Base-by-base conservation (phyloP, 2,113 vertebrate species). In the Gulo gulo region DNA sequence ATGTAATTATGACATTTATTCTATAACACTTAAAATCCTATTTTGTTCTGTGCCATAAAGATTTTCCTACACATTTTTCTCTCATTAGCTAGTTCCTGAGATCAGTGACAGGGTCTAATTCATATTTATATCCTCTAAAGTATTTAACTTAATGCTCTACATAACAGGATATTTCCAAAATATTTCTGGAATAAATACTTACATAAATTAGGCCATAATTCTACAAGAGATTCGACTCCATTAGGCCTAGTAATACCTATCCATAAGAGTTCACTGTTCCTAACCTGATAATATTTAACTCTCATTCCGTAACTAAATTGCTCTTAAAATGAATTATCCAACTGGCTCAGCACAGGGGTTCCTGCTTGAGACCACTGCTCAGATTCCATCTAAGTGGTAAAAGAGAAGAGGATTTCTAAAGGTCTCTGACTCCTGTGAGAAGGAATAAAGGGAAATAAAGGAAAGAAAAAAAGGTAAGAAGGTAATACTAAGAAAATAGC, bases 101-200 rank as follows among this genome's bases (percentile, higher is more conserved):
- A 88, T 55, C 21, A 42, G 39, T 7, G 9, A 50, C 50, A 81
- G 11, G 39, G 65, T 61, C 20, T n/a, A 67, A 87, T 82, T 82
- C 61, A 45, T 26, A 45, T 61, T 59, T 90, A 20, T 61, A 73
- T 39, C 16, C 61, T 61, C 65, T 79, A 39, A 92, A 82, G 39
- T 81, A 57, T 59, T 69, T 31, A 88, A 82, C 42, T 34, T 31
- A 69, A 61, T 76, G 26, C 8, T 34, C 80, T 61, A 31, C 26
- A 57, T 45, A 73, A 73, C 1, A 45, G 24, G 29, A 34, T 74
- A 71, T 82, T 89, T 91, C 50, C 57, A 63, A 96, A 84, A 78
- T 76, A 88, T 93, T 69, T 94, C 86, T 91, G 31, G 45, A 76
- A 91, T 86, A 52, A 94, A 94, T 73, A 65, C 8, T 36, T 88